Evolutionary conservation across 2,888 invertebrate genomes (phyloP).

Genomic region (Cactoblastis cactorum): DNA sequence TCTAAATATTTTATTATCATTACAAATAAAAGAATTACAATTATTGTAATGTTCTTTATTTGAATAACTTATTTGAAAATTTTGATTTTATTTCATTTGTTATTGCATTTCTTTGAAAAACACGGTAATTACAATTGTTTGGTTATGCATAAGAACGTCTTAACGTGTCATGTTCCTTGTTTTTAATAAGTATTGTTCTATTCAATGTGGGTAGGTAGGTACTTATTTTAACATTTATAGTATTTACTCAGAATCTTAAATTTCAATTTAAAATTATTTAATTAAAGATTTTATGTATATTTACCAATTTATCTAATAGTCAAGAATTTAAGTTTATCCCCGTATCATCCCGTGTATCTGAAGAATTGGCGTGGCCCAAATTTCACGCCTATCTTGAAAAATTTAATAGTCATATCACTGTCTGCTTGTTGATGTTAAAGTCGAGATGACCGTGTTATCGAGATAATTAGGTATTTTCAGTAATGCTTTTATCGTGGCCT

Average conservation of each 20-base stretch:
- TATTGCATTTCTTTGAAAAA: too few species aligned
- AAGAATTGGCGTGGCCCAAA: not conserved
- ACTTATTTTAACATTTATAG: too few species aligned
- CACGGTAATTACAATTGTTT: too few species aligned
- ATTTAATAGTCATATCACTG: slow-evolving; percentile 15
- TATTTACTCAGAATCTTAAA: too few species aligned
- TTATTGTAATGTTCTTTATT: not conserved
- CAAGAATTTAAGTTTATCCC: not conserved
- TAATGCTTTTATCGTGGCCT: slow-evolving; percentile 55
- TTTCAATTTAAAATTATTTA: too few species aligned
- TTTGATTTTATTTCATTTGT: not conserved
- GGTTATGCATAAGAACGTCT: too few species aligned
- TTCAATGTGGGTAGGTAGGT: too few species aligned
- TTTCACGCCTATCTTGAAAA: slow-evolving; percentile 18
- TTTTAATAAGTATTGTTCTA: too few species aligned
- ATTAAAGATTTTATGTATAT: not conserved
- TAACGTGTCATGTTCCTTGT: too few species aligned
- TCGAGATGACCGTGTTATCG: slow-evolving; percentile 60
- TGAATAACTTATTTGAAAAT: not conserved
- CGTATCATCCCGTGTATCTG: not conserved
- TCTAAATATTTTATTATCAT: not conserved
- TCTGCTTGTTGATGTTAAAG: slow-evolving; percentile 28
- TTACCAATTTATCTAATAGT: not conserved
- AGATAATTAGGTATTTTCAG: slow-evolving; percentile 50
- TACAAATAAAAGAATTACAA: not conserved